Conservation (phyloP, 2,113 vertebrate species). For the Genyomyrus donnyi region DNA sequence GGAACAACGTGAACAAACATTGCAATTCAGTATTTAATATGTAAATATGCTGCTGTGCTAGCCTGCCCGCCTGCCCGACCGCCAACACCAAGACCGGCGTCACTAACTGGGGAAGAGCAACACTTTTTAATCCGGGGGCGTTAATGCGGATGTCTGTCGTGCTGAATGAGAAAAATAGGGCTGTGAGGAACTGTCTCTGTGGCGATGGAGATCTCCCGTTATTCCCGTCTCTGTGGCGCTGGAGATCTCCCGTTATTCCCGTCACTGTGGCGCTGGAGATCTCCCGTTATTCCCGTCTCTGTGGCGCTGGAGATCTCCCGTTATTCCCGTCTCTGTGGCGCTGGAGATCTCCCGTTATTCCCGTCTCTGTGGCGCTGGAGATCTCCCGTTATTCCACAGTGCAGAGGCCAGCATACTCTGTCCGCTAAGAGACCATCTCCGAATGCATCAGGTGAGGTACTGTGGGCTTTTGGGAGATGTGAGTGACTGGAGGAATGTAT, state of each 20-base stretch:
- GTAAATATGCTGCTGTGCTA: neutral
- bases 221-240: neutral
- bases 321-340: neutral
- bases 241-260: neutral
- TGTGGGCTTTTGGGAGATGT: neutral
- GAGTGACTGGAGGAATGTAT: neutral
- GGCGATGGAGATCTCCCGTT: neutral
- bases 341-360: neutral
- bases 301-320: neutral
- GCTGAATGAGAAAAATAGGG: neutral
- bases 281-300: neutral
- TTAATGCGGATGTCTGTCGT: neutral
- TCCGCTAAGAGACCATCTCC: neutral
- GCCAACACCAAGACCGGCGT: neutral
- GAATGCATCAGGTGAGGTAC: neutral
- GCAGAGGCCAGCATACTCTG: neutral
- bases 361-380: neutral
- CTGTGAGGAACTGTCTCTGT: neutral
- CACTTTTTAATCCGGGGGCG: neutral
- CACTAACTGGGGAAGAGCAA: neutral
- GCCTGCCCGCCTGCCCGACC: neutral
- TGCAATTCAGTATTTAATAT: neutral
- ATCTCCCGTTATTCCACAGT: no score
- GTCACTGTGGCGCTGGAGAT: neutral
- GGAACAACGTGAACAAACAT: neutral